These are phyloP conservation scores for Eupleurogrammus muticus DNA, from an alignment of 2,797 vertebrate species.

Conservation along the genomic window DNA sequence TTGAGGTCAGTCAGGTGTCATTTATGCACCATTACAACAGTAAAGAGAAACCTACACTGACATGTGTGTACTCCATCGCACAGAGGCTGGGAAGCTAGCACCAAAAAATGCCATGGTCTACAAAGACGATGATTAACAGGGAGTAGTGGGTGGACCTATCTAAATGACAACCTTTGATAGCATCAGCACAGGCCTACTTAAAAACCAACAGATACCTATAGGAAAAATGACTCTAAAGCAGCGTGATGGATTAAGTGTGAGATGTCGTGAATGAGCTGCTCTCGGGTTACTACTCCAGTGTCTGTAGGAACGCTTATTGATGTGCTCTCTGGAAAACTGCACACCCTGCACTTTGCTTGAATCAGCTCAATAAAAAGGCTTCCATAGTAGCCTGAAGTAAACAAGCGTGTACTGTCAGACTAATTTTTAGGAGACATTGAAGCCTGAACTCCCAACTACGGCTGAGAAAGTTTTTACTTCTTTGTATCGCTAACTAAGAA, in stretches of 20 bases:
- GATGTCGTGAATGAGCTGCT: background rate
- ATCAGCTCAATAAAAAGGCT: conserved; percentile 29
- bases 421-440: conserved; percentile 28
- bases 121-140: no score
- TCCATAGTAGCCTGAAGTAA: conserved; percentile 13
- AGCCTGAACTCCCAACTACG: conserved; percentile 9
- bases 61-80: no score
- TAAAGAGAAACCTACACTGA: no score
- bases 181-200: no score
- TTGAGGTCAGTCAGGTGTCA: no score
- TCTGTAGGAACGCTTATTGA: conserved; percentile 35
- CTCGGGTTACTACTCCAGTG: conserved; percentile 5
- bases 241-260: background rate
- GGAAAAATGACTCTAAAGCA: background rate
- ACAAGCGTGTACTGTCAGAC: conserved; percentile 26
- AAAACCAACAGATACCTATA: background rate
- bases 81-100: no score
- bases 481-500: conserved; percentile 1
- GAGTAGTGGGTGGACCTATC: no score
- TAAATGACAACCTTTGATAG: no score
- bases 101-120: no score
- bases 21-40: no score
- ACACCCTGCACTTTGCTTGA: conserved; percentile 42
- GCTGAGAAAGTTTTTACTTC: background rate
- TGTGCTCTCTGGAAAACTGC: conserved; percentile 40